Evolutionary conservation across 2,797 vertebrate genomes (phyloP).

Genomic region (Microtus californicus): DNA sequence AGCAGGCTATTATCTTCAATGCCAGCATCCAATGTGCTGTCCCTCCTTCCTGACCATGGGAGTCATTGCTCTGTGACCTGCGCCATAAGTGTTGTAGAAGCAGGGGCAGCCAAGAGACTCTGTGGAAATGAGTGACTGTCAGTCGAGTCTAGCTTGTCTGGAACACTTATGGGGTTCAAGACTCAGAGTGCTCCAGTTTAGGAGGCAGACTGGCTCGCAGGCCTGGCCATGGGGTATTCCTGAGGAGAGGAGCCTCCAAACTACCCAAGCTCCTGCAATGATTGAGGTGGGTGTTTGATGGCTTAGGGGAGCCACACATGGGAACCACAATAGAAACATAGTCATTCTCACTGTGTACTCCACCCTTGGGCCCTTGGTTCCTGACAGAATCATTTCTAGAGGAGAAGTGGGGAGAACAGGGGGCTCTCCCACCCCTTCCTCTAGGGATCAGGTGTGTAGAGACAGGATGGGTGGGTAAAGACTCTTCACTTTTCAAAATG

Average conservation of each 20-base stretch:
- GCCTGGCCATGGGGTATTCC: background rate
- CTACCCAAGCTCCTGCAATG: background rate
- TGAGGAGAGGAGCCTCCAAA: background rate
- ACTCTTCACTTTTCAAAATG: background rate
- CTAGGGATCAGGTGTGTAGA: background rate
- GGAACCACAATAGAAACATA: background rate
- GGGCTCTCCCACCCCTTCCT: too few relatives aligned
- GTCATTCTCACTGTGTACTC: background rate
- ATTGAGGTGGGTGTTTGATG: background rate
- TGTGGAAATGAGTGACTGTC: background rate
- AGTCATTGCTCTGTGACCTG: constrained; percentile 27
- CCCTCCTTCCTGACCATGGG: constrained; percentile 21
- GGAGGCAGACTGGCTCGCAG: background rate
- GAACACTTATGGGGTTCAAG: too few relatives aligned
- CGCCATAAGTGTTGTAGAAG: background rate
- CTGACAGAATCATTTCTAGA: too few relatives aligned
- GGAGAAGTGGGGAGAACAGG: background rate
- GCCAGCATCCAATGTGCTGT: background rate
- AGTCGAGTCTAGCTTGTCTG: background rate
- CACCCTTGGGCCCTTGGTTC: background rate
- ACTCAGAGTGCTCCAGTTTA: background rate
- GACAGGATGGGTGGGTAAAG: too few relatives aligned
- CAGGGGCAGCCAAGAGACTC: background rate
- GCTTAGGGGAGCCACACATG: background rate
- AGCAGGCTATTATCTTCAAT: background rate